Evolutionary conservation across 2,797 vertebrate genomes (phyloP), one percentile per base, ranked within the genome.

Genomic region (Eulemur rubriventer): DNA sequence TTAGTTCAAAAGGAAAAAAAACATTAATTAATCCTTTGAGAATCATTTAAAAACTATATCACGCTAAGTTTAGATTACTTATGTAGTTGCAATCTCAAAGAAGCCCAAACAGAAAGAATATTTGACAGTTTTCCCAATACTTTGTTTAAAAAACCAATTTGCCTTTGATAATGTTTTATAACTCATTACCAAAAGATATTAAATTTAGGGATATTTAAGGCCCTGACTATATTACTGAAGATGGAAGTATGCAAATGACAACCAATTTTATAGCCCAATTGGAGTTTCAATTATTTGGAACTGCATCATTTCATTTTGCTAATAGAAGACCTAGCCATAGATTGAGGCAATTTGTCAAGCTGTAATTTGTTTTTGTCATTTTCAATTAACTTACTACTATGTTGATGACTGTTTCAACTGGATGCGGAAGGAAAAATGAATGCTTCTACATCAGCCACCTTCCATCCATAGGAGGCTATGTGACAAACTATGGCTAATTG

Each of bases 1-100:
- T 92, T 90, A 82, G 43, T 78, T 97, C 43, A 94, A 91, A 93
- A 65, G 38, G 22, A 90, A 94, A n/a, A 22, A 55, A 87, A 82
- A 88, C 41, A 55, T 16, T 83, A 89, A 94, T 89, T 94, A 92
- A 46, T 79, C 35, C 43, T 48, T 72, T 50, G 55, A 92, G 33
- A 41, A 76, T 85, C 9, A 87, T 24, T 79, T 55, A 69, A 78
- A 85, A 57, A 12, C 43, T 6, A 87, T 79, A 91, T 43, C 9
- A 76, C 22, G 6, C 11, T 80, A 48, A 87, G 14, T 89, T 50
- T 85, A 46, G n/a, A 80, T 94, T 91, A 84, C 82, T 72, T 57
- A 91, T 82, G 38, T 38, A 90, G 24, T 22, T 84, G 8, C 33
- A 65, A 90, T 80, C 33, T 76, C 38, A 94, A 85, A 90, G 89